phyloP scores from a whole-genome alignment of 2,888 invertebrate species.

The Diplolepis rosae region DNA sequence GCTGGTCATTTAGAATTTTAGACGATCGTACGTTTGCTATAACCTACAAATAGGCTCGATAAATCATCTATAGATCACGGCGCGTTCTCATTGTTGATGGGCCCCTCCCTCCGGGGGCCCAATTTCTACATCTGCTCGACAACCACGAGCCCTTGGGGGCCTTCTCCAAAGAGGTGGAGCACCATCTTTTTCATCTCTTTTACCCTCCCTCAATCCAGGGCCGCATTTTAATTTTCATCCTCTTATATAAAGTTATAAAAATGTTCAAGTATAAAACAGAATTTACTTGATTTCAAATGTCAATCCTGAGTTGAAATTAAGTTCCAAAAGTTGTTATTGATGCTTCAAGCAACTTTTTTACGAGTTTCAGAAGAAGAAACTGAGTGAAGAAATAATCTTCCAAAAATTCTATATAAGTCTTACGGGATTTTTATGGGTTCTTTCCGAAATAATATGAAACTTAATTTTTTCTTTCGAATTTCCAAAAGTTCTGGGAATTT shows the following conservation, averaged over 20 bases:
- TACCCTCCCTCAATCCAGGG: slow-evolving; percentile 1
- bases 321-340: too few relatives aligned
- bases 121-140: slow-evolving; percentile 53
- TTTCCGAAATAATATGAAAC: too few relatives aligned
- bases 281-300: too few relatives aligned
- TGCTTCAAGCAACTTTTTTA: too few relatives aligned
- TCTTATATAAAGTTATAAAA: not conserved
- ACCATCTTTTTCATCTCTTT: slow-evolving; percentile 21
- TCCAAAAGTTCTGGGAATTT: too few relatives aligned
- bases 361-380: too few relatives aligned
- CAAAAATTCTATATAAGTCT: too few relatives aligned
- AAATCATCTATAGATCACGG: slow-evolving; percentile 59
- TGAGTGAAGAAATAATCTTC: too few relatives aligned
- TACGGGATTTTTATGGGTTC: too few relatives aligned
- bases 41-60: slow-evolving; percentile 57
- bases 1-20: slow-evolving; percentile 18
- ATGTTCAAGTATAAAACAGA: too few relatives aligned
- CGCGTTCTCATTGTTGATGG: slow-evolving; percentile 48
- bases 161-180: slow-evolving; percentile 23
- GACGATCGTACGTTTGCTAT: slow-evolving; percentile 34
- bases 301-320: too few relatives aligned
- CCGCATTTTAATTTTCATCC: slow-evolving; percentile 4
- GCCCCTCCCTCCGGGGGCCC: slow-evolving; percentile 43
- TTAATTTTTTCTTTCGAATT: too few relatives aligned
- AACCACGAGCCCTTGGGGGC: slow-evolving; percentile 40